A percentile compares a stretch with the other conserved stretches of the same genome.
Conservation (phyloP, 1,140 invertebrate genomes). For the Polyergus mexicanus region DNA sequence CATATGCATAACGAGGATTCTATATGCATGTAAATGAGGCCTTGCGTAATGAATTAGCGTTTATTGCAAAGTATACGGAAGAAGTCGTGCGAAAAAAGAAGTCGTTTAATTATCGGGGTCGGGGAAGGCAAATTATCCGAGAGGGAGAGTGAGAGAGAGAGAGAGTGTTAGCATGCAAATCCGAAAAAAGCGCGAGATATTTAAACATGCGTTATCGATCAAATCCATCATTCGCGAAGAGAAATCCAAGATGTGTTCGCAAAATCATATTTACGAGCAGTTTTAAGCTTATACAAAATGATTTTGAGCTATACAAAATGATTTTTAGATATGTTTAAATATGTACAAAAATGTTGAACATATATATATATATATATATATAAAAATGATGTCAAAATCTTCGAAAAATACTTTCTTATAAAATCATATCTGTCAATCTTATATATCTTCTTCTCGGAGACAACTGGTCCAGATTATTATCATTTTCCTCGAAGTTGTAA, state of each 20-base stretch:
- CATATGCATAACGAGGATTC: slow-evolving; percentile 34
- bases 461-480: too few relatives aligned
- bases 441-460: too few relatives aligned
- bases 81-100: slow-evolving; percentile 27
- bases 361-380: too few relatives aligned
- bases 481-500: too few relatives aligned
- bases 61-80: slow-evolving; percentile 34
- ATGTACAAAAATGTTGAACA: too few relatives aligned
- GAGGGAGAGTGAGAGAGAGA: neutral
- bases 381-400: too few relatives aligned
- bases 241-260: neutral
- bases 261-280: slow-evolving; percentile 29
- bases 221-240: slow-evolving; percentile 17
- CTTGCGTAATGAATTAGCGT: slow-evolving; percentile 35
- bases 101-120: slow-evolving; percentile 46
- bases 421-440: too few relatives aligned
- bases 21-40: slow-evolving; percentile 46
- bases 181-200: slow-evolving; percentile 1
- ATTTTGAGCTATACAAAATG: too few relatives aligned
- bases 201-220: slow-evolving; percentile 20
- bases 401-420: too few relatives aligned
- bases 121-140: slow-evolving; percentile 5
- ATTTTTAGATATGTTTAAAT: too few relatives aligned
- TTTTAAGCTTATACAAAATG: too few relatives aligned
- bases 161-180: neutral